These are phyloP conservation scores for Brachionus koreanus DNA, from an alignment of 1,140 invertebrate species.

Conservation along the genomic window DNA sequence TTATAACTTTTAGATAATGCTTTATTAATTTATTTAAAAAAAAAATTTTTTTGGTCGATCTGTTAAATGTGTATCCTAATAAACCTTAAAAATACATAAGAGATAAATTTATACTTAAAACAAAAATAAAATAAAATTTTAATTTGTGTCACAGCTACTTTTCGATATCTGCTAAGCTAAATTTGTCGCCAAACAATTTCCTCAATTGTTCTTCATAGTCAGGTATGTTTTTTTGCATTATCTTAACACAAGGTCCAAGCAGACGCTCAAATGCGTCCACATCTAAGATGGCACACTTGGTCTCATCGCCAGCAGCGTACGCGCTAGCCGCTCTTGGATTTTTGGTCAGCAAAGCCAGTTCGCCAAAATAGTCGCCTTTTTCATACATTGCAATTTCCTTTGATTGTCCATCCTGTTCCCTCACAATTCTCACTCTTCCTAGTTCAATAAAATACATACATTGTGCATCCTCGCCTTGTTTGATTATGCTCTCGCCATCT, in stretches of 20 bases:
- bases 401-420: conserved; percentile 49
- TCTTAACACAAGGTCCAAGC: conserved; percentile 95
- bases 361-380: conserved; percentile 54
- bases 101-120: conserved; percentile 4
- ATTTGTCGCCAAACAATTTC: conserved; percentile 69
- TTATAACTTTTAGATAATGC: not conserved
- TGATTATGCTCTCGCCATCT: conserved; percentile 75
- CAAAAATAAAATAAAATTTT: not conserved
- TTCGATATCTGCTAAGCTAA: conserved; percentile 34
- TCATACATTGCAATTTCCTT: conserved; percentile 50
- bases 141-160: not conserved
- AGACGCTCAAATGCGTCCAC: conserved; percentile 94
- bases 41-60: conserved; percentile 7
- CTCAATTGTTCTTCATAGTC: conserved; percentile 92
- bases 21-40: not conserved
- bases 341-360: conserved; percentile 38
- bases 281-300: conserved; percentile 75
- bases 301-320: conserved; percentile 50
- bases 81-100: not conserved
- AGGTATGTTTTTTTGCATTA: conserved; percentile 95
- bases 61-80: not conserved
- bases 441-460: conserved; percentile 93
- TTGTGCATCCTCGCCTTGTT: conserved; percentile 77
- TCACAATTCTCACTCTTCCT: conserved; percentile 69
- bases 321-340: conserved; percentile 35